Evolutionary conservation across 2,888 invertebrate species (phyloP).

Genomic region (Rugalucina vietnamica): DNA sequence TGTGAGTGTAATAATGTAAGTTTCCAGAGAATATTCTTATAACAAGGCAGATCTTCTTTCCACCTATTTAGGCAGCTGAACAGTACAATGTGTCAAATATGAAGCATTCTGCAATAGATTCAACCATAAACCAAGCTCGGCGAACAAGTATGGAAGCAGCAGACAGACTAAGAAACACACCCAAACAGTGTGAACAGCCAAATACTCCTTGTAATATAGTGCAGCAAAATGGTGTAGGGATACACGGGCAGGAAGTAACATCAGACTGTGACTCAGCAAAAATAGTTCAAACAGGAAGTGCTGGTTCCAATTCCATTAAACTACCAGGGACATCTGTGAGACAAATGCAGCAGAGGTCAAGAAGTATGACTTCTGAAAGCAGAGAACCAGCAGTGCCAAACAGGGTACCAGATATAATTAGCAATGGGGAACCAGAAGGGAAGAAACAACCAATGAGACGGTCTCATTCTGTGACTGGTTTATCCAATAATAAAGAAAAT

Average conservation of each 20-base stretch:
- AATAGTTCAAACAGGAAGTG: neutral
- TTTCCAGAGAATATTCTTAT: too few relatives aligned
- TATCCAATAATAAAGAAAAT: conserved; percentile 4
- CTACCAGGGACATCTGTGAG: conserved; percentile 54
- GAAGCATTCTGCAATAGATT: conserved; percentile 70
- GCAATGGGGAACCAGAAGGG: neutral
- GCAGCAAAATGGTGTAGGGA: conserved; percentile 45
- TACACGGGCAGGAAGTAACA: conserved; percentile 11
- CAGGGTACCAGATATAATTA: neutral
- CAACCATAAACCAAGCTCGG: conserved; percentile 67
- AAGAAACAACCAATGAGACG: neutral
- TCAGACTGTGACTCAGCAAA: conserved; percentile 23
- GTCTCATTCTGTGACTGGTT: neutral
- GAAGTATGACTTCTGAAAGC: conserved; percentile 41
- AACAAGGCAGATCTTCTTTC: too few relatives aligned
- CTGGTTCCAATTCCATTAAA: conserved; percentile 21
- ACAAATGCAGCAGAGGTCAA: conserved; percentile 55
- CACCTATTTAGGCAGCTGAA: conserved; percentile 69
- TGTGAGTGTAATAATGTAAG: too few relatives aligned
- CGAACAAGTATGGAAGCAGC: conserved; percentile 49
- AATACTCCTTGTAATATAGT: conserved; percentile 39
- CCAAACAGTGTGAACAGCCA: conserved; percentile 8
- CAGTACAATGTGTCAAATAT: conserved; percentile 73
- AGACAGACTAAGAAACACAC: conserved; percentile 45
- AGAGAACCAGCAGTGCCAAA: neutral